phyloP scores from a whole-genome alignment of 2,113 vertebrate species.

The Muntiacus muntjak region DNA sequence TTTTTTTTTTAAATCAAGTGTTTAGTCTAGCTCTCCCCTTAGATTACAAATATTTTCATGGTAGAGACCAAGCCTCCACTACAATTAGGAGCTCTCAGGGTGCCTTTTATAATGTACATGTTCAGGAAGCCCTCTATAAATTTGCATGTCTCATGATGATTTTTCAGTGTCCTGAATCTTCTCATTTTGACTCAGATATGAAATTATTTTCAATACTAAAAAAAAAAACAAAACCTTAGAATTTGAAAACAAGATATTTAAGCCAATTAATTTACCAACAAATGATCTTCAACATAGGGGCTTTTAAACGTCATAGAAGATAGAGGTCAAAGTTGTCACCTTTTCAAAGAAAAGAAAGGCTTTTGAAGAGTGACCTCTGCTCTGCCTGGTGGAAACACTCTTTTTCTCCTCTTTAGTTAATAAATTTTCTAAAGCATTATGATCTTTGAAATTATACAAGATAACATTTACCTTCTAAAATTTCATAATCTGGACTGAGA shows the following conservation, averaged over 20 bases:
- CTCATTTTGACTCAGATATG: not conserved
- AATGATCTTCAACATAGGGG: not conserved
- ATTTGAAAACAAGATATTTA: conserved; percentile 3
- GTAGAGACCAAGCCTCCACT: not conserved
- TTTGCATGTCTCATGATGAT: not conserved
- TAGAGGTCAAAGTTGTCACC: not conserved
- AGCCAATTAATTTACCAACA: not conserved
- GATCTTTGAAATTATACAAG: not conserved
- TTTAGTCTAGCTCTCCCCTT: not conserved
- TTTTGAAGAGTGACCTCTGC: not conserved
- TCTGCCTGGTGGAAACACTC: not conserved
- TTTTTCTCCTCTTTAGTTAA: not conserved
- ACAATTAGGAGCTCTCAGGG: not conserved
- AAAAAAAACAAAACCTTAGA: not conserved
- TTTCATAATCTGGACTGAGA: not conserved
- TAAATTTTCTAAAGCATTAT: not conserved
- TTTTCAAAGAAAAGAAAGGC: not conserved
- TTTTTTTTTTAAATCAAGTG: not conserved
- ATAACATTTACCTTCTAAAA: not conserved
- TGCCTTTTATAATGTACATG: not conserved
- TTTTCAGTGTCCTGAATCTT: not conserved
- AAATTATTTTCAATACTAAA: not conserved
- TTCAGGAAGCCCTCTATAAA: not conserved
- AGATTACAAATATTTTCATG: not conserved
- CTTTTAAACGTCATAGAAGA: not conserved